Evolutionary conservation across 2,113 vertebrate species (phyloP).

Genomic region (Dicerorhinus sumatrensis): DNA sequence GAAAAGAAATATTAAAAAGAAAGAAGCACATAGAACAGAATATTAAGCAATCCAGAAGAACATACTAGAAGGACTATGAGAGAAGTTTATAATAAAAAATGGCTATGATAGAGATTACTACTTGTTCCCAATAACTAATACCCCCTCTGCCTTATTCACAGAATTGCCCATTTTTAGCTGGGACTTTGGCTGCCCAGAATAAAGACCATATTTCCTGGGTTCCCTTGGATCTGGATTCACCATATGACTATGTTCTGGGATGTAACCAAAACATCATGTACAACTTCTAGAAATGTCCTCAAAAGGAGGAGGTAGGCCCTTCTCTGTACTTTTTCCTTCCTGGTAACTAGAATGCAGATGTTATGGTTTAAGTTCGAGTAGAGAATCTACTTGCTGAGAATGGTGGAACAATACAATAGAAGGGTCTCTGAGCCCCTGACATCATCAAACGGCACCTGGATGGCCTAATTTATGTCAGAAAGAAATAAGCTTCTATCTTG

Average conservation of each 20-base stretch:
- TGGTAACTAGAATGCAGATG: not conserved
- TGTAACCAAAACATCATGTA: not conserved
- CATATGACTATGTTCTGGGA: not conserved
- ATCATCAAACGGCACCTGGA: not conserved
- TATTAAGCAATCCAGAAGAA: slow-evolving; percentile 32
- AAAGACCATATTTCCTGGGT: not conserved
- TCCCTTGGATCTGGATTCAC: not conserved
- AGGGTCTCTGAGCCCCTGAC: not conserved
- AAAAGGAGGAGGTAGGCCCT: not conserved
- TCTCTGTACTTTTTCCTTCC: not conserved
- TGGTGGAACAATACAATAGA: not conserved
- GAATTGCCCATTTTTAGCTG: not conserved
- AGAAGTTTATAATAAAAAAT: not conserved
- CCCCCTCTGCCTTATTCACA: not conserved
- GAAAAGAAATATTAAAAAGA: not conserved
- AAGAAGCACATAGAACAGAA: not conserved
- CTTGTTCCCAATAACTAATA: not conserved
- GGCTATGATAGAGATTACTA: not conserved
- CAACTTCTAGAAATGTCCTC: not conserved
- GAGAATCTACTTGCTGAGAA: not conserved
- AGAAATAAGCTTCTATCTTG: not conserved
- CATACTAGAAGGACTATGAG: not conserved
- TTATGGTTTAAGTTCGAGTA: not conserved
- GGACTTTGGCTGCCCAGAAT: not conserved
- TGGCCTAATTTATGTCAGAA: slow-evolving; percentile 2